These are phyloP conservation scores for Lontra canadensis DNA, from an alignment of 2,113 vertebrate species.

Conservation along the genomic window DNA sequence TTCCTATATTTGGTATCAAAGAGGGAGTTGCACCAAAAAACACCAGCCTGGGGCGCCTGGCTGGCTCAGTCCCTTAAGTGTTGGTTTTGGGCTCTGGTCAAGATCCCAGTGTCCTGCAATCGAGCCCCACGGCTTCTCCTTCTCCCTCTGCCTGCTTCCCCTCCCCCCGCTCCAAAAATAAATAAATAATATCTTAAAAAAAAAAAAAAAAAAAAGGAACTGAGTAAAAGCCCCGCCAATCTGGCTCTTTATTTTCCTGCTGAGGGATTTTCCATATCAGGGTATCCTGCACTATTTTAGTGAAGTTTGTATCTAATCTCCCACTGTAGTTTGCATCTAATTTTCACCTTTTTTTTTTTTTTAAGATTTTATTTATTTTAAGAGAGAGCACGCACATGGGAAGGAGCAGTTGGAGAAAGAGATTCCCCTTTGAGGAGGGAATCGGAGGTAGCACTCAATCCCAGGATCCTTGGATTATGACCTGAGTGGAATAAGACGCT, in stretches of 20 bases:
- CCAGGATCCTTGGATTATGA: too few species aligned
- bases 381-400: too few species aligned
- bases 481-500: not conserved
- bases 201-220: not conserved
- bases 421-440: too few species aligned
- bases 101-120: not conserved
- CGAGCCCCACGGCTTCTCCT: not conserved
- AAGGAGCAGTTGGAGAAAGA: too few species aligned
- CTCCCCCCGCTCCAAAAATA: too few species aligned
- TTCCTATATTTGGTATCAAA: not conserved
- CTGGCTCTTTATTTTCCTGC: not conserved
- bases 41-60: not conserved
- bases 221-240: not conserved
- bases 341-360: not conserved
- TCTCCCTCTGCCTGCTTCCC: too few species aligned
- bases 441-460: too few species aligned
- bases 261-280: not conserved
- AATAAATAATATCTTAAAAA: too few species aligned
- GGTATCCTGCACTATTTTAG: not conserved
- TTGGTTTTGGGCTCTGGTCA: not conserved
- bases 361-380: too few species aligned
- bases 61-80: not conserved
- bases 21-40: not conserved
- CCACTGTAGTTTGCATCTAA: not conserved
- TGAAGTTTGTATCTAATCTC: not conserved